Evolutionary conservation across 2,113 vertebrate genomes (phyloP).

Genomic region (Pyxicephalus adspersus): DNA sequence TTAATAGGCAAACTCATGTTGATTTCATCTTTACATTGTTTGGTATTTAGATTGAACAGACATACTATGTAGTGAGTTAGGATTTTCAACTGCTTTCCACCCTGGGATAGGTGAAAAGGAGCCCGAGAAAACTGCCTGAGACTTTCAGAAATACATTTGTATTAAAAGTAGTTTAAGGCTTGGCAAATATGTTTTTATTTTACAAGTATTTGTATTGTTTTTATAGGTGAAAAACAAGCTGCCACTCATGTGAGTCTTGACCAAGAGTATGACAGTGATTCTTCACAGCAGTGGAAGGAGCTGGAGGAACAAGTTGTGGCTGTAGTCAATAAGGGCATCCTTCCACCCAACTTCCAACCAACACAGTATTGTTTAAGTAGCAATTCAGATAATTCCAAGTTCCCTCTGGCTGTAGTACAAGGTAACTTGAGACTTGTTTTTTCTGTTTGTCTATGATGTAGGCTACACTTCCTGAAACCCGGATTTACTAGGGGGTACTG

Average conservation of each 20-base stretch:
- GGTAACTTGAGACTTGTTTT: constrained; percentile 69
- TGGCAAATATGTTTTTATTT: no score
- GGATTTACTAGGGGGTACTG: no score
- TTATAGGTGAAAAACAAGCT: constrained; percentile 92
- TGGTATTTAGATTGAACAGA: no score
- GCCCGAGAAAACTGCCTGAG: no score
- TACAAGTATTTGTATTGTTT: neutral
- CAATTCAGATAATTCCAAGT: constrained; percentile 89
- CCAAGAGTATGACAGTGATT: constrained; percentile 90
- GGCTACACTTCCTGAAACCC: neutral
- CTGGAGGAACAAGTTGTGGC: constrained; percentile 91
- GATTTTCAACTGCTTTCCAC: no score
- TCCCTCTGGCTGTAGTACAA: constrained; percentile 88
- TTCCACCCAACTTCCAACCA: constrained; percentile 83
- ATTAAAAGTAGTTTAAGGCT: no score
- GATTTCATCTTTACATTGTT: no score
- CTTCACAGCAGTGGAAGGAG: constrained; percentile 88
- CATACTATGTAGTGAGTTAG: no score
- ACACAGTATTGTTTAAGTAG: constrained; percentile 91
- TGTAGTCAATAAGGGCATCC: constrained; percentile 78
- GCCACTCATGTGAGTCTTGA: constrained; percentile 93
- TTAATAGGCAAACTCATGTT: no score
- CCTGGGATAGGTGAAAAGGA: no score
- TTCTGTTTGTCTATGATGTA: neutral
- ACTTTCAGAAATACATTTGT: no score